Evolutionary conservation across 2,113 vertebrate species (phyloP), one percentile per base, ranked within the genome.

Genomic region (Callipepla californica): DNA sequence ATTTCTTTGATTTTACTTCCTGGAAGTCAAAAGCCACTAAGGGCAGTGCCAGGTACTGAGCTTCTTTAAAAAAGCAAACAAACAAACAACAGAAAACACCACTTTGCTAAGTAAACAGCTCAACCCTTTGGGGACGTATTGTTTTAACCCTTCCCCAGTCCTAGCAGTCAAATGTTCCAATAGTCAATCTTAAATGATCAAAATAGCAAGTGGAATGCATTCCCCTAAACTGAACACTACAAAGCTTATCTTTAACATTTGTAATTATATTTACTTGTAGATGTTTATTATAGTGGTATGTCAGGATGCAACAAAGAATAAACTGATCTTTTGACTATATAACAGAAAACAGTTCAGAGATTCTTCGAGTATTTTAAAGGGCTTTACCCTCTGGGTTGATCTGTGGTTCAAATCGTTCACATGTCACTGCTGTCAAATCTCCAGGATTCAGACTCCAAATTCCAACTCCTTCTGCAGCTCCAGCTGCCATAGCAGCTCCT

Each of bases 401-500:
- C 94, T 99, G 98, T 73, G 99, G 99, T 85, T 99, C 97, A 77
- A 98, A 99, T 38, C 96, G 98, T 94, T 99, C 99, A n/a, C 97
- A 98, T 0, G 97, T 98, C 80, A 98, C 96, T 9, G 98, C 97
- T 5, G 98, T 98, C 84, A 99, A 97, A 72, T 99, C 98, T 73
- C 96, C 95, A 6, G 98, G 98, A 45, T 93, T 97, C 34, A 99
- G 97, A 86, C 97, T 99, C 99, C 99, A 99, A 58, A 99, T 98
- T 1, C 96, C 98, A 58, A 99, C 98, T 12, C 99, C 99, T 96
- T 99, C 98, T 21, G 99, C 99, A 22, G 99, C 98, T 69, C 99
- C 99, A 1, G 99, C 99, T 21, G 98, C 99, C 99, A 99, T 99
- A 86, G 99, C 99, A 20, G 98, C 99, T 36, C 99, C 99, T 38